A percentile compares a stretch with the other conserved stretches of the same genome.
Evolutionary conservation across 2,888 invertebrate species (phyloP).

Genomic region (Lasioglossum calceatum): DNA sequence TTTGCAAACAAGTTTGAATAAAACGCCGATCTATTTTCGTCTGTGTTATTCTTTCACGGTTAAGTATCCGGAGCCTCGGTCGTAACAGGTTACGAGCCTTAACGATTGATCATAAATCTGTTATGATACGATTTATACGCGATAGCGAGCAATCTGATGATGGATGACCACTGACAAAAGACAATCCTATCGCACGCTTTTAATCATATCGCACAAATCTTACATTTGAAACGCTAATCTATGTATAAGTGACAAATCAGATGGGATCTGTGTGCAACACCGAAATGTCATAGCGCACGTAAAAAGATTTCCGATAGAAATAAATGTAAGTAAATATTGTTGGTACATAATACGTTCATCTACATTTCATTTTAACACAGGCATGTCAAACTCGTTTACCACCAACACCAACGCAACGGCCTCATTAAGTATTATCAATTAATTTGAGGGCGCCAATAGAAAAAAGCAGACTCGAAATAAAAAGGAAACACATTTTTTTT

Average conservation of each 20-base stretch:
- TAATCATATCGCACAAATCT: constrained; percentile 27
- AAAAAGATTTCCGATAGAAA: background rate
- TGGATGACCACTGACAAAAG: constrained; percentile 28
- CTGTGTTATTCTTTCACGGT: constrained; percentile 28
- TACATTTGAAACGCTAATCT: constrained; percentile 33
- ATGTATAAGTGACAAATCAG: background rate
- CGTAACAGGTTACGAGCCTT: constrained; percentile 27
- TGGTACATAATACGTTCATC: no score
- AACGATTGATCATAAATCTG: constrained; percentile 52
- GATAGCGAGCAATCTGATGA: constrained; percentile 55
- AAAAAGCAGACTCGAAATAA: no score
- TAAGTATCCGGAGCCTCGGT: constrained; percentile 14
- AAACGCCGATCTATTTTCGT: constrained; percentile 26
- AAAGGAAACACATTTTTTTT: no score
- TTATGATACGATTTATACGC: constrained; percentile 44
- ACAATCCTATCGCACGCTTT: constrained; percentile 36
- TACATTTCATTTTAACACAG: no score
- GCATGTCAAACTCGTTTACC: no score
- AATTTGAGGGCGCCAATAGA: no score
- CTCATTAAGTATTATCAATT: no score
- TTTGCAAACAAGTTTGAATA: constrained; percentile 5
- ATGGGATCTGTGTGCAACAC: background rate
- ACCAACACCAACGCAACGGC: no score
- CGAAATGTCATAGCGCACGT: constrained; percentile 1
- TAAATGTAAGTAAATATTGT: background rate